Evolutionary conservation across 2,888 invertebrate genomes (phyloP), one percentile per base, ranked within the genome.

Genomic region (Platycheirus albimanus): DNA sequence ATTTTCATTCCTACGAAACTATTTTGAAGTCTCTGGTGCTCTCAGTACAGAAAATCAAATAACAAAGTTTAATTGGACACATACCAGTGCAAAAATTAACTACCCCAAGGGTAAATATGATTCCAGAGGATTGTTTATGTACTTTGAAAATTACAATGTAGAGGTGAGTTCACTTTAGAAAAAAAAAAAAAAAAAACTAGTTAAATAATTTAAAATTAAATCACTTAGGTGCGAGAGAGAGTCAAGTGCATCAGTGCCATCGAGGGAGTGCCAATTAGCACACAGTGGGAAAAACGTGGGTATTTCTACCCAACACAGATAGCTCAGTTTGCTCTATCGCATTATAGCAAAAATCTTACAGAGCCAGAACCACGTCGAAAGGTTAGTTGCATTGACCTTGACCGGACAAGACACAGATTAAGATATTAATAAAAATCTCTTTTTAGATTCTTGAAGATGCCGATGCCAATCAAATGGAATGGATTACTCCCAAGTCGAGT

Each of bases 281-380:
- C 96, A 0, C 98, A 98, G 89, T 99, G 99, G 99, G 97, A 98
- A 87, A 95, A 96, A 36, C 94, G 94, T 84, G 99, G 99, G 0
- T 99, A 99, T 91, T 98, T 95, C 91, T 99, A 99, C 91, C 98
- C 99, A 0, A 99, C 98, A 0, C 99, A 99, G 92, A 98, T 99
- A 85, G 98, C 99, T 5, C 99, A 99, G 90, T 99, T 97, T 90
- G 99, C 98, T 0, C 91, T 99, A 71, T 97, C 98, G 8, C 99
- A 99, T 91, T 99, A 98, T 91, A 98, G 98, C 91, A 98, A 99
- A 91, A 96, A 97, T 90, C 91, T 98, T 11, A 96, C 96, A 0
- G 97, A 97, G 87, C 94, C 95, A 0, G 95, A 96, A 86, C 96
- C 97, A 0, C 93, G 95, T 54, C 92, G 94, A 81, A 94, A 93